These are phyloP conservation scores for Dysidea cf. avara DNA, from an alignment of 37 sponge, comb jelly and placozoan species.

Conservation along the genomic window DNA sequence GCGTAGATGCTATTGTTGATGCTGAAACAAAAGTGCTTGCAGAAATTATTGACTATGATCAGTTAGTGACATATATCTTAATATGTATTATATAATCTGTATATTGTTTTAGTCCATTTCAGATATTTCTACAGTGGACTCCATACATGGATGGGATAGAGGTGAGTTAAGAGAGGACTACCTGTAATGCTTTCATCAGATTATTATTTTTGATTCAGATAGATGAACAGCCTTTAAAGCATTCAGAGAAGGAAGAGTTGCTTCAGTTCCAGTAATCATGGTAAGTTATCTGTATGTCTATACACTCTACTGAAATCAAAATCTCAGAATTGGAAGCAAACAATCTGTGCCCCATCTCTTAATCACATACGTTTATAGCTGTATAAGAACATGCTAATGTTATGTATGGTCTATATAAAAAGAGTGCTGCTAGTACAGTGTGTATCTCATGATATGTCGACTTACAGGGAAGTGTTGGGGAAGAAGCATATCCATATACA, in stretches of 20 bases:
- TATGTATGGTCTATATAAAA: too few relatives aligned
- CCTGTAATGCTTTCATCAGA: not conserved
- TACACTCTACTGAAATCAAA: too few relatives aligned
- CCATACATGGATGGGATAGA: conserved; percentile 67
- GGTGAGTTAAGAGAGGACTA: conserved; percentile 10
- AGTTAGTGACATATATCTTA: conserved; percentile 30
- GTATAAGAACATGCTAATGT: too few relatives aligned
- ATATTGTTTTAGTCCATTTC: conserved; percentile 26
- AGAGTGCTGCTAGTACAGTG: too few relatives aligned
- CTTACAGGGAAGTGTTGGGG: too few relatives aligned
- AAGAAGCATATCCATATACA: too few relatives aligned
- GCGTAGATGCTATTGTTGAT: conserved; percentile 13
- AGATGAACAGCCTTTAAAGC: conserved; percentile 45
- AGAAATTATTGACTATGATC: conserved; percentile 49
- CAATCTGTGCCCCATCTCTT: too few relatives aligned
- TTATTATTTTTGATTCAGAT: conserved; percentile 5
- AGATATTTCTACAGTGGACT: conserved; percentile 76
- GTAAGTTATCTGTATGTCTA: too few relatives aligned
- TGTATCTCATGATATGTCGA: too few relatives aligned
- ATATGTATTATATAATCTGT: too few relatives aligned
- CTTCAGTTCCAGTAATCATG: conserved; percentile 63
- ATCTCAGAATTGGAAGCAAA: too few relatives aligned
- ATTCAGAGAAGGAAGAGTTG: conserved; percentile 42
- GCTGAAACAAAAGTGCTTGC: conserved; percentile 39
- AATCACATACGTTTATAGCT: too few relatives aligned